Conservation (phyloP, 2,797 vertebrate species). For the Phalanger gymnotis region DNA sequence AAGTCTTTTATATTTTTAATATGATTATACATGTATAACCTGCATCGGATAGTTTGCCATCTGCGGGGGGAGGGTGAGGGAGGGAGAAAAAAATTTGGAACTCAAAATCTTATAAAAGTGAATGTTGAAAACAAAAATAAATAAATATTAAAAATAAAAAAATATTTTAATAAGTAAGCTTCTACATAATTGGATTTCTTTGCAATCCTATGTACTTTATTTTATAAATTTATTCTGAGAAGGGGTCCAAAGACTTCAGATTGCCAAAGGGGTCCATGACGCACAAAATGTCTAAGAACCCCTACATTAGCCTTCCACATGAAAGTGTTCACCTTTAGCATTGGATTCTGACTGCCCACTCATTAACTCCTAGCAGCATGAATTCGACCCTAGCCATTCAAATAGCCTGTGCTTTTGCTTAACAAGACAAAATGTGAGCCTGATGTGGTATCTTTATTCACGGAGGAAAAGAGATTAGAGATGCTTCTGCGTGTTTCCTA, state of each 20-base stretch:
- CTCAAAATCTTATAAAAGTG: no score
- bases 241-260: not conserved
- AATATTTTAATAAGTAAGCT: no score
- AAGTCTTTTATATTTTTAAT: no score
- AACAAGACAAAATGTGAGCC: not conserved
- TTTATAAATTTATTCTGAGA: not conserved
- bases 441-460: not conserved
- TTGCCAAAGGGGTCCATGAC: not conserved
- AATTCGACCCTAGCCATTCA: not conserved
- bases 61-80: no score
- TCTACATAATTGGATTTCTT: not conserved
- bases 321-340: slow-evolving; percentile 15
- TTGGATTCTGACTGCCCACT: not conserved
- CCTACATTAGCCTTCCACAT: not conserved
- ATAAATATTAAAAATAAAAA: no score
- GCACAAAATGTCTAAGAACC: not conserved
- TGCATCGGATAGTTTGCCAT: no score
- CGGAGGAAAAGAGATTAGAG: not conserved
- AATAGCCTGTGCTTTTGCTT: not conserved
- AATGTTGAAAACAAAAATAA: no score
- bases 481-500: not conserved
- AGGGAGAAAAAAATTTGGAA: no score
- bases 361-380: not conserved
- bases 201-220: not conserved
- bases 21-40: no score